Conservation (phyloP, 1,140 invertebrate genomes). For the Calliphora vicina region DNA sequence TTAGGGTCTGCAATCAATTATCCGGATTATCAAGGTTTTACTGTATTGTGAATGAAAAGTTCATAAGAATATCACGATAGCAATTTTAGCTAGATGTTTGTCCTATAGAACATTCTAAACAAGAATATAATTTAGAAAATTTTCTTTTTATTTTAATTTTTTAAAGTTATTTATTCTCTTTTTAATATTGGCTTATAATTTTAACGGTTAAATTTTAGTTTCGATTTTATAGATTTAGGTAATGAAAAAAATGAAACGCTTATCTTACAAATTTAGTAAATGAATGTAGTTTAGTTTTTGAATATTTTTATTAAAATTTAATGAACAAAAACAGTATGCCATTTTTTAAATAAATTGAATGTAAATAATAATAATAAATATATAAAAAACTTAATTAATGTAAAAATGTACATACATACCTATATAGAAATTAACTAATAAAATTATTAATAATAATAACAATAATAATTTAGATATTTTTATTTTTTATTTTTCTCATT, state of each 20-base stretch:
- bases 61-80: no score
- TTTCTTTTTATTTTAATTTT: background rate
- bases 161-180: background rate
- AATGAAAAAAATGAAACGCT: conserved; percentile 27
- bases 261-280: conserved; percentile 40
- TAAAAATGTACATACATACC: conserved; percentile 25
- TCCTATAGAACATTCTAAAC: no score
- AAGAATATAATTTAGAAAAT: no score
- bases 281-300: conserved; percentile 42
- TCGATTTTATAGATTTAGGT: background rate
- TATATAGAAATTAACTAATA: background rate
- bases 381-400: conserved; percentile 4
- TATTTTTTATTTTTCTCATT: background rate
- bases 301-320: conserved; percentile 18
- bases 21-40: no score
- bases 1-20: no score
- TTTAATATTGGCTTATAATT: background rate
- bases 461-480: background rate
- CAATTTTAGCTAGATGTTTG: no score
- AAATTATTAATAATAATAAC: no score
- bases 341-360: background rate
- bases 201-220: background rate
- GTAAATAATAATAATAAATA: no score
- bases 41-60: no score
- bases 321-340: conserved; percentile 9